Evolutionary conservation across 1,140 invertebrate genomes (phyloP).

Genomic region (Pemphigus obesinymphae): DNA sequence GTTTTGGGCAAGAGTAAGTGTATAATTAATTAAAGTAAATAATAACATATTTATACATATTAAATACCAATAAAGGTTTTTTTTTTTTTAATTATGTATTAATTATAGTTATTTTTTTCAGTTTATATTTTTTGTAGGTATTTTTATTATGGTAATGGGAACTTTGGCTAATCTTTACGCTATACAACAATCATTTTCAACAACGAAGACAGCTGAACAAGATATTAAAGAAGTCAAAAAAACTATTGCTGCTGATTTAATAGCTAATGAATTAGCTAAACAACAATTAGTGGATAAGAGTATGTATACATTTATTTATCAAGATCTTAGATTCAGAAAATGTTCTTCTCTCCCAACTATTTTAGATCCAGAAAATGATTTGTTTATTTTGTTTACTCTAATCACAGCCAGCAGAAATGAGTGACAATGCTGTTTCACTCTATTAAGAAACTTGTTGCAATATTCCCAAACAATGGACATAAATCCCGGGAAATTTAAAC

Average conservation of each 20-base stretch:
- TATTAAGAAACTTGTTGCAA: too few relatives aligned
- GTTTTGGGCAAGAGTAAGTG: constrained; percentile 61
- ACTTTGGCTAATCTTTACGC: constrained; percentile 80
- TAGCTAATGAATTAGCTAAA: neutral
- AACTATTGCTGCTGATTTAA: neutral
- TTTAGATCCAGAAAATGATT: neutral
- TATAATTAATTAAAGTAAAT: neutral
- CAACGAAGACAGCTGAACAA: neutral
- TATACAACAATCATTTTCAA: constrained; percentile 57
- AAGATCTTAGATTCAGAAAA: neutral
- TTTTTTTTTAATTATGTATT: neutral
- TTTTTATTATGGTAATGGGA: constrained; percentile 76
- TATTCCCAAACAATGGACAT: too few relatives aligned
- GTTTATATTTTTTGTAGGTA: constrained; percentile 68
- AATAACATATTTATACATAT: neutral
- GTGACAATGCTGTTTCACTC: too few relatives aligned
- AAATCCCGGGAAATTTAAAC: too few relatives aligned
- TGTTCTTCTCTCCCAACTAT: too few relatives aligned
- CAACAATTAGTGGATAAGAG: neutral
- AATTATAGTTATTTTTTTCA: constrained; percentile 50
- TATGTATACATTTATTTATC: neutral
- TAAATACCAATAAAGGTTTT: too few relatives aligned
- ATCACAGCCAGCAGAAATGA: too few relatives aligned
- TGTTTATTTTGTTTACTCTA: too few relatives aligned
- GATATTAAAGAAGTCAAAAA: neutral